Base-by-base conservation (phyloP, 2,113 vertebrate genomes). In the Nothoprocta perdicaria region DNA sequence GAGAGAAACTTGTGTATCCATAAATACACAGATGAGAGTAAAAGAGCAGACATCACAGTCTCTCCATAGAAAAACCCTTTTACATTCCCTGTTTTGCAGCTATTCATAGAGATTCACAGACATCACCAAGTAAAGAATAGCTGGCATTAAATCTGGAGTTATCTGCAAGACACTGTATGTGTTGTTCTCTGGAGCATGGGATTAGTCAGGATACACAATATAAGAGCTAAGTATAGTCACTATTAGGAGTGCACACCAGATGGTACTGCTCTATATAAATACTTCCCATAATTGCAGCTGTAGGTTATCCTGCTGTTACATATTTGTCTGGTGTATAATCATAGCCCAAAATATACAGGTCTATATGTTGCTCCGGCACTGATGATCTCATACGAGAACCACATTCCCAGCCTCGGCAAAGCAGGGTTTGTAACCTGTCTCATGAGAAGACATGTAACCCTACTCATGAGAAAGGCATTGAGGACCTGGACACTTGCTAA, bases 351-450 rank as follows among this genome's bases (percentile, higher is more conserved):
- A 96, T 95, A 95, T 1, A 27, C 66, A 26, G 17, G 55, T 60
- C 92, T 84, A 8, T 2, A 3, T 1, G 0, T 27, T 2, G 0
- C 60, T 65, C 57, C 61, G 75, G 76, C 41, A 52, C 19, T 1
- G 1, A 57, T 94, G 88, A 95, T 52, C 73, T 95, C 93, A 88
- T 78, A 40, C 57, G 76, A 90, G 85, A 95, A 48, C 43, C 24
- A 67, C 1, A n/a, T 29, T 69, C 0, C 0, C 22, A 17, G 52
- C 23, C 18, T 17, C 2, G 0, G 58, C 29, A 60, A 61, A 80
- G 5, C 78, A 41, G n/a, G 1, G 1, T 88, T 46, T 68, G 26
- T n/a, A 66, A 14, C 50, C 43, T 71, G 41, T 43, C 41, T 43
- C 10, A 43, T 43, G 41, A 43, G 41, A 43, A 43, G 41, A 43